phyloP scores from a whole-genome alignment of 1,140 invertebrate species.

The Musca domestica region DNA sequence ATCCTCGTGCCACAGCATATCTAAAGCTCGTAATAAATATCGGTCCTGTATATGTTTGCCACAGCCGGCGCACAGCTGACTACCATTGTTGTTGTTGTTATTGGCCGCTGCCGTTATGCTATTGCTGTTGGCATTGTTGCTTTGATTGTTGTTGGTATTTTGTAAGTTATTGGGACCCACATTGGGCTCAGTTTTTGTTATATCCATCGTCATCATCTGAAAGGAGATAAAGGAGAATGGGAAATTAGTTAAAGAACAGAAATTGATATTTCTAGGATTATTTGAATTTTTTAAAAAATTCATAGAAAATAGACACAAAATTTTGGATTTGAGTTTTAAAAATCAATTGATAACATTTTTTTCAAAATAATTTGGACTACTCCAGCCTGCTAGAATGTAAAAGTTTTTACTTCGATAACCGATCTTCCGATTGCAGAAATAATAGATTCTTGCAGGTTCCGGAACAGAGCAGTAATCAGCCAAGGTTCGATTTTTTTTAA shows the following conservation, averaged over 20 bases:
- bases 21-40: conserved; percentile 80
- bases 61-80: conserved; percentile 80
- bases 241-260: not conserved
- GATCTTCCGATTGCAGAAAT: too few species aligned
- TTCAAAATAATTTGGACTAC: too few species aligned
- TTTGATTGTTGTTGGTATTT: conserved; percentile 35
- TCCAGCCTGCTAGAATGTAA: too few species aligned
- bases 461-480: too few species aligned
- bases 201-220: conserved; percentile 70
- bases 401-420: too few species aligned
- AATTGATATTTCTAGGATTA: too few species aligned
- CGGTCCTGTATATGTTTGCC: conserved; percentile 84
- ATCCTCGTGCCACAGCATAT: conserved; percentile 97
- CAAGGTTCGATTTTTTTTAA: too few species aligned
- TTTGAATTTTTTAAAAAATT: too few species aligned
- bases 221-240: not conserved
- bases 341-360: too few species aligned
- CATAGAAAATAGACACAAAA: too few species aligned
- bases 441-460: too few species aligned
- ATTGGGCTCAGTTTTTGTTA: conserved; percentile 64
- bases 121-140: conserved; percentile 40
- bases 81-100: conserved; percentile 57
- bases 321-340: too few species aligned
- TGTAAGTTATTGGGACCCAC: conserved; percentile 49
- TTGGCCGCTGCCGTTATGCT: conserved; percentile 38